phyloP scores from a whole-genome alignment of 2,888 invertebrate genomes.

The Drosophila prolongata region DNA sequence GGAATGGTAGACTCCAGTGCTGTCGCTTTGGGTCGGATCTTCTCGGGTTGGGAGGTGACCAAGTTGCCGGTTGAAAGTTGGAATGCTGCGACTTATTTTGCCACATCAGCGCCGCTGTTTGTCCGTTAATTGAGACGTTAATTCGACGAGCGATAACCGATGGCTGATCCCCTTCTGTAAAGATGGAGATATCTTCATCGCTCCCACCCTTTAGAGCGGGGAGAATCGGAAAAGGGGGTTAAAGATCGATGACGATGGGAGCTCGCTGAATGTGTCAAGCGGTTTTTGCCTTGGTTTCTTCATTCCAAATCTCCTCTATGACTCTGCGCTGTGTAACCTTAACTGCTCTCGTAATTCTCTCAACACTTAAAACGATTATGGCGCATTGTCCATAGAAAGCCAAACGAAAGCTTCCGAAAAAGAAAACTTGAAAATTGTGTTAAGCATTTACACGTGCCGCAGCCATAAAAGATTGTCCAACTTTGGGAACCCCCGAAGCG shows the following conservation, averaged over 20 bases:
- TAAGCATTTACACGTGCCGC: constrained; percentile 78
- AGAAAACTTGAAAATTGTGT: constrained; percentile 63
- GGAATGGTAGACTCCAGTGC: constrained; percentile 43
- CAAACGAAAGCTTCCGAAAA: constrained; percentile 59
- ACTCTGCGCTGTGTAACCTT: constrained; percentile 23
- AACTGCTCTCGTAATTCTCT: constrained; percentile 70
- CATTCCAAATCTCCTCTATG: neutral
- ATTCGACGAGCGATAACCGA: constrained; percentile 34
- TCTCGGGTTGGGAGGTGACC: constrained; percentile 3
- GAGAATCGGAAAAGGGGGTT: too few species aligned
- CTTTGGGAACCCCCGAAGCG: constrained; percentile 8
- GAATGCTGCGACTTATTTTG: constrained; percentile 34
- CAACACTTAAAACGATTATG: constrained; percentile 67
- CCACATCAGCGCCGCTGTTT: constrained; percentile 34
- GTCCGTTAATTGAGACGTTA: constrained; percentile 45
- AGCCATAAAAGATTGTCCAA: constrained; percentile 51
- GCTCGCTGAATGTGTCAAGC: neutral
- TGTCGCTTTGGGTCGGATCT: constrained; percentile 5
- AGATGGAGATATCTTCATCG: constrained; percentile 6
- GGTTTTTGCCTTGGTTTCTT: constrained; percentile 15
- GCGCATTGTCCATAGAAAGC: constrained; percentile 68
- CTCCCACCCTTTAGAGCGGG: neutral
- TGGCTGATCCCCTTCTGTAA: constrained; percentile 5
- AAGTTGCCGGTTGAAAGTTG: constrained; percentile 3
- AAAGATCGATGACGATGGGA: constrained; percentile 1